Percentiles rank a stretch among this genome's conserved stretches.
Evolutionary conservation across 2,113 vertebrate genomes (phyloP).

Genomic region (Engystomops pustulosus): DNA sequence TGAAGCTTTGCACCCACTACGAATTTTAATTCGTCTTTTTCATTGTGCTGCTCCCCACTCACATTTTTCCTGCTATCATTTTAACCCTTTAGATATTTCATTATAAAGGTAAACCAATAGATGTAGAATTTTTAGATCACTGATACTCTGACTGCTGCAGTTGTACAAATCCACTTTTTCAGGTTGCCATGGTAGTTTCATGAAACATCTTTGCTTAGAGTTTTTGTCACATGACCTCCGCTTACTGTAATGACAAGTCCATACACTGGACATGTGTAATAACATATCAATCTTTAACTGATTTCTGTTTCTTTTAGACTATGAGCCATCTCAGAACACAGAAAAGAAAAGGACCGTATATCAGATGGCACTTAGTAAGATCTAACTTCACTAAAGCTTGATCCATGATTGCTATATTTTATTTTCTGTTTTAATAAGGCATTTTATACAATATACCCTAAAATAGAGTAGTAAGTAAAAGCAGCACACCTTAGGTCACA

Average conservation of each 20-base stretch:
- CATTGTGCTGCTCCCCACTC: too few species aligned
- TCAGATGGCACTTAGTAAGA: slow-evolving; percentile 94
- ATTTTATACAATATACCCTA: too few species aligned
- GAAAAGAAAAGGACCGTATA: slow-evolving; percentile 95
- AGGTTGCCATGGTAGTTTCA: neutral
- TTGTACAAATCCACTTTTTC: neutral
- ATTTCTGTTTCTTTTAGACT: slow-evolving; percentile 76
- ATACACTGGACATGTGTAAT: neutral
- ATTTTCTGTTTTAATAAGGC: too few species aligned
- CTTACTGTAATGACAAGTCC: neutral
- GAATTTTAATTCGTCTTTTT: too few species aligned
- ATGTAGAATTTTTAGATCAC: too few species aligned
- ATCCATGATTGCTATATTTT: neutral
- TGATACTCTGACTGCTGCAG: neutral
- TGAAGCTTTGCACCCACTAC: too few species aligned
- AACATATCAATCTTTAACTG: too few species aligned
- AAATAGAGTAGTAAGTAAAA: too few species aligned
- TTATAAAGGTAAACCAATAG: too few species aligned
- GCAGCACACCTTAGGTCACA: too few species aligned
- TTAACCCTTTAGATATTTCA: too few species aligned
- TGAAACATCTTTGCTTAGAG: neutral
- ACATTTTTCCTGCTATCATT: too few species aligned
- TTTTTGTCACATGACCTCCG: neutral
- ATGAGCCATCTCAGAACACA: slow-evolving; percentile 84
- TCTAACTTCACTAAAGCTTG: neutral